phyloP scores from a whole-genome alignment of 2,888 invertebrate species.

The Bellardia pandia region DNA sequence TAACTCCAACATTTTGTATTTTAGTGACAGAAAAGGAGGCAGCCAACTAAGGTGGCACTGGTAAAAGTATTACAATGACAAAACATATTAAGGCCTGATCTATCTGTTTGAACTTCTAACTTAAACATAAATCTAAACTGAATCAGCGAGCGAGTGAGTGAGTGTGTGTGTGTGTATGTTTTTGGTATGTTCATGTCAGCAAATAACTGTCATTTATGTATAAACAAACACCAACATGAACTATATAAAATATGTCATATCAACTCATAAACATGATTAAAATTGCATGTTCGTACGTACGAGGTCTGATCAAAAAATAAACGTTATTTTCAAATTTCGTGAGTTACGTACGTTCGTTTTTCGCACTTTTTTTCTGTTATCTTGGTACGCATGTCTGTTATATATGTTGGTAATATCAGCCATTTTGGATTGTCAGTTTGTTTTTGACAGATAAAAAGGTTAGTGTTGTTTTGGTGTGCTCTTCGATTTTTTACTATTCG shows the following conservation, averaged over 20 bases:
- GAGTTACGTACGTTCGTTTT: no score
- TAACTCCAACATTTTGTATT: slow-evolving; percentile 43
- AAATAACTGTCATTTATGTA: slow-evolving; percentile 57
- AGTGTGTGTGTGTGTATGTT: slow-evolving; percentile 32
- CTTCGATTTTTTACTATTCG: no score
- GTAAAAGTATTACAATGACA: slow-evolving; percentile 53
- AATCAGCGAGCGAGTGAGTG: neutral
- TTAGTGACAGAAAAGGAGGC: neutral
- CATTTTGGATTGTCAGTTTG: no score
- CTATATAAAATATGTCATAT: slow-evolving; percentile 63
- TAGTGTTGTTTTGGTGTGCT: no score
- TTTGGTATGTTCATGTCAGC: slow-evolving; percentile 35
- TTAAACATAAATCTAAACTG: slow-evolving; percentile 36
- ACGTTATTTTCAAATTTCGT: no score
- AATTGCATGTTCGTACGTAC: slow-evolving; percentile 40
- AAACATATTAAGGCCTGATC: slow-evolving; percentile 49
- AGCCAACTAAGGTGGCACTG: neutral
- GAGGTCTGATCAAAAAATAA: no score
- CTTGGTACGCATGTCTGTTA: no score
- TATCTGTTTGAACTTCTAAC: slow-evolving; percentile 48
- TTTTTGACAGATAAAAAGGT: no score
- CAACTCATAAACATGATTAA: slow-evolving; percentile 71
- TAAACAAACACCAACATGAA: slow-evolving; percentile 31
- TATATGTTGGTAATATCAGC: no score
- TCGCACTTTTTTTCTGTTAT: no score